phyloP scores from a whole-genome alignment of 2,888 invertebrate genomes.

The Capitulum mitella region DNA sequence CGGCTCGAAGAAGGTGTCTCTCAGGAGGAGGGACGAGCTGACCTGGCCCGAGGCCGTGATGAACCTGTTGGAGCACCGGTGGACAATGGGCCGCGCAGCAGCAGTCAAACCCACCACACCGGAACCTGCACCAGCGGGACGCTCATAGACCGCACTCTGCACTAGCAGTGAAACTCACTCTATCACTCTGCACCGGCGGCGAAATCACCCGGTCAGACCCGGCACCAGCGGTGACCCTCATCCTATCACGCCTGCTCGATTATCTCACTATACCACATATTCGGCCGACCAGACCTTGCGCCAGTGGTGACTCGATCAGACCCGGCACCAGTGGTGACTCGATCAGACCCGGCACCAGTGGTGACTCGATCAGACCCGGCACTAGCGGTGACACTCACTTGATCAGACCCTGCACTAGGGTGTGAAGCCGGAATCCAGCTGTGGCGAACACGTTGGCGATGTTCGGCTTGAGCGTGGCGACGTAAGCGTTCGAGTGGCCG shows the following conservation, averaged over 20 bases:
- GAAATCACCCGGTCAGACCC: not conserved
- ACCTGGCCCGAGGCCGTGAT: not conserved
- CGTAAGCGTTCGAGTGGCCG: not conserved
- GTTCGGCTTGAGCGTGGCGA: not conserved
- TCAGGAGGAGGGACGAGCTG: not conserved
- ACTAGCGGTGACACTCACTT: not conserved
- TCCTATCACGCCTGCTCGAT: too few relatives aligned
- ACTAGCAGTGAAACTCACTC: not conserved
- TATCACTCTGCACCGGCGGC: not conserved
- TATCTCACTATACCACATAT: too few relatives aligned
- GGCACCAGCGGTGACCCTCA: too few relatives aligned
- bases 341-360: not conserved
- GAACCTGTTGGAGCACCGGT: not conserved
- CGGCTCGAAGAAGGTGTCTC: not conserved
- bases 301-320: too few relatives aligned
- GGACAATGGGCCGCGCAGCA: not conserved
- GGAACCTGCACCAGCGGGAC: not conserved
- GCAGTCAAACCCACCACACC: not conserved
- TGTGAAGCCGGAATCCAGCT: slow-evolving; percentile 2
- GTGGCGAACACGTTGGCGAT: slow-evolving; percentile 9
- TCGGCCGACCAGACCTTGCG: too few relatives aligned
- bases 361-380: not conserved
- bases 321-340: not conserved
- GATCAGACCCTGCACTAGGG: not conserved
- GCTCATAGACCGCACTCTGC: not conserved